Evolutionary conservation across 2,888 invertebrate genomes (phyloP), one percentile per base, ranked within the genome.

Genomic region (Idaea biselata): DNA sequence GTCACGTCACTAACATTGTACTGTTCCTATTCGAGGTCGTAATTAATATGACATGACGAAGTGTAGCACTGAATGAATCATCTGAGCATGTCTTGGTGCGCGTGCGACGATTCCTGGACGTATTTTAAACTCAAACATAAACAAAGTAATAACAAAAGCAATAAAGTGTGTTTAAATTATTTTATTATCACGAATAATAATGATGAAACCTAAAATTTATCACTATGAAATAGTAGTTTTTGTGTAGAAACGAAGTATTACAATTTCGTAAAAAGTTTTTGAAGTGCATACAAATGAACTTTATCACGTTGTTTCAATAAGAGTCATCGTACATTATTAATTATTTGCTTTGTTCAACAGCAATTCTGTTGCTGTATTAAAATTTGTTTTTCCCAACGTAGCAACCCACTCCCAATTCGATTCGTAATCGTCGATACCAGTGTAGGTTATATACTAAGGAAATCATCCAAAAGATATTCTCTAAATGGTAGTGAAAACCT

Each of bases 41-140:
- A 81, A 79, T 81, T 44, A 86, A 82, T 79, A 78, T 82, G 88
- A 86, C 87, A 86, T 84, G 87, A 84, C 80, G 81, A 72, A 81
- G 85, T 82, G 76, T 73, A 83, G 80, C 82, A 79, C 83, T 89
- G 90, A 90, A 84, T 89, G 90, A 90, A 84, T 90, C 89, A 90
- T 82, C 78, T 72, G 68, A 71, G 73, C 76, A 74, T 75, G 75
- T 77, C 78, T 70, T 64, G 25, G 63, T 74, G 82, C 84, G 82
- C 81, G 75, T 82, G 82, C 81, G 78, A 80, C 77, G 56, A 55
- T 55, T 18, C 18, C 18, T 11, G 17, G 18, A 56, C 18, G 68
- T 67, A 62, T 60, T 71, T 72, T 70, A 69, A 59, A 62, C 71
- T 67, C 64, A 66, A 60, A 18, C 55, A 63, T 64, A 64, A 58